phyloP scores from a whole-genome alignment of 64 coral and sea anemone genomes.

The Orbicella faveolata region DNA sequence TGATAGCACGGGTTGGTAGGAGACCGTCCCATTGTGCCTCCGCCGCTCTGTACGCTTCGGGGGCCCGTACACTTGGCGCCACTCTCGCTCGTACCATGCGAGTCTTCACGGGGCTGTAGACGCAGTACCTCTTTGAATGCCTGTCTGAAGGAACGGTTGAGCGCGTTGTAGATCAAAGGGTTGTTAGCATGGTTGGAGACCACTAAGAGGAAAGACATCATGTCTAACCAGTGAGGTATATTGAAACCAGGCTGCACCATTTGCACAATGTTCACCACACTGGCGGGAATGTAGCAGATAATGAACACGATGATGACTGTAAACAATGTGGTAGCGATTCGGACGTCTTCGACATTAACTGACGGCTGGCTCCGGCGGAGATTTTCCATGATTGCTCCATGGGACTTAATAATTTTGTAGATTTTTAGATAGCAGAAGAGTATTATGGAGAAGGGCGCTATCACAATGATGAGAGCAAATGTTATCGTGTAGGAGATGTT shows the following conservation, averaged over 20 bases:
- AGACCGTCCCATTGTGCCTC: neutral
- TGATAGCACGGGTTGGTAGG: slow-evolving; percentile 33
- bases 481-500: slow-evolving; percentile 51
- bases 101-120: neutral
- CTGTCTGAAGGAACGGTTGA: slow-evolving; percentile 58
- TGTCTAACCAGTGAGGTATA: slow-evolving; percentile 41
- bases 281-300: slow-evolving; percentile 58
- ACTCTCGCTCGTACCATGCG: neutral
- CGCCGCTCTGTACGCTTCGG: neutral
- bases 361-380: neutral
- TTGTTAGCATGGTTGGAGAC: slow-evolving; percentile 65
- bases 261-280: slow-evolving; percentile 50
- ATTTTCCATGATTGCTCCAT: slow-evolving; percentile 35
- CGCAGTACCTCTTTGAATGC: slow-evolving; percentile 24
- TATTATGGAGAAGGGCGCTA: slow-evolving; percentile 22
- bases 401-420: slow-evolving; percentile 51
- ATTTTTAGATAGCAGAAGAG: slow-evolving; percentile 50
- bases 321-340: slow-evolving; percentile 50
- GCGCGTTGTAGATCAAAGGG: slow-evolving; percentile 46
- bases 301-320: slow-evolving; percentile 51
- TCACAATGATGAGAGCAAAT: slow-evolving; percentile 38
- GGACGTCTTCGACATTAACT: slow-evolving; percentile 49
- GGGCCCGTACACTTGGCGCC: neutral
- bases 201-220: slow-evolving; percentile 41
- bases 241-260: slow-evolving; percentile 21